Evolutionary conservation across 1,140 invertebrate genomes (phyloP), one percentile per base, ranked within the genome.

Genomic region (Tetramorium parvispinum): DNA sequence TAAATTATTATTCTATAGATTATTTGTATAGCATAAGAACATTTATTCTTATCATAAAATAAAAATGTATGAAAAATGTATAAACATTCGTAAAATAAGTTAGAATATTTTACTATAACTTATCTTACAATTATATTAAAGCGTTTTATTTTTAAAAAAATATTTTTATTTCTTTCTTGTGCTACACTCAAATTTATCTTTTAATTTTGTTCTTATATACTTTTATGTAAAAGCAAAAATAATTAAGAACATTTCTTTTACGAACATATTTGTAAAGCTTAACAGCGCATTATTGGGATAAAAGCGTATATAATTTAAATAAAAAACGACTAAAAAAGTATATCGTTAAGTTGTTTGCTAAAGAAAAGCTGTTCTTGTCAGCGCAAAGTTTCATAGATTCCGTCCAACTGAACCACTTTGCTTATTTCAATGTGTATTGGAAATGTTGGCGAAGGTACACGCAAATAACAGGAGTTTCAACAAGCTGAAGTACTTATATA

Each of bases 301-400:
- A 49, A 70, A 21, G 40, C n/a, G 11, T 55, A 51, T 55, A 65
- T 89, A 86, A 89, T 86, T 82, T 89, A 89, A 89, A 82, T 85
- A 13, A 57, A 59, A 21, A 24, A 13, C 27, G 6, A 53, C 53
- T 21, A 55, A 51, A 18, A 86, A 86, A 61, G 16, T 59, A 68
- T 66, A 43, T 79, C n/a, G 59, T 81, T 70, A 76, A 86, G 51
- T 88, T 89, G 88, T 81, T 70, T 79, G 49, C 7, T 10, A 27
- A 51, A 13, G 55, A 32, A 68, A 59, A 83, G 37, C 85, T 87
- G 59, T 53, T 87, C 68, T 40, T 24, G n/a, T 51, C 73, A 32
- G 13, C n/a, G 49, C 40, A 75, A 87, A 77, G 53, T 87, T 87
- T 77, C 13, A 10, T 27, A 43, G n/a, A 43, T 81, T 40, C 46